Conservation (phyloP, 2,888 invertebrate species). For the Linnaemya vulpina region DNA sequence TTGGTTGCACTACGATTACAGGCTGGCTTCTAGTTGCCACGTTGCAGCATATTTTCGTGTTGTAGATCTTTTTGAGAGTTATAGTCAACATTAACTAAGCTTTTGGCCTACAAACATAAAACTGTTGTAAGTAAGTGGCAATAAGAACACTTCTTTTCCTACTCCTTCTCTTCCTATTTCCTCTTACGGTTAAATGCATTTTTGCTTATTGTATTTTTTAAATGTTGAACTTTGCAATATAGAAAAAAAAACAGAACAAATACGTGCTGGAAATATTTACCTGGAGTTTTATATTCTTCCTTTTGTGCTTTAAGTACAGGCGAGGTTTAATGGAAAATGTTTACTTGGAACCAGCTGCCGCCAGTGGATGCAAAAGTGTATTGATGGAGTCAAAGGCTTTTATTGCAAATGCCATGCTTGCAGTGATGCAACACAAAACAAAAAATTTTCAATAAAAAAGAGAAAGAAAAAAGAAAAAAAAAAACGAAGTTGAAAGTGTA, state of each 20-base stretch:
- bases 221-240: constrained; percentile 44
- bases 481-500: not conserved
- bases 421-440: constrained; percentile 2
- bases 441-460: no score
- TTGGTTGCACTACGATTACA: constrained; percentile 10
- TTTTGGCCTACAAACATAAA: constrained; percentile 57
- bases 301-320: constrained; percentile 5
- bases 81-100: constrained; percentile 48
- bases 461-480: not conserved
- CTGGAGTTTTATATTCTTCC: constrained; percentile 3
- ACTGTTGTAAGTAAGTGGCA: constrained; percentile 10
- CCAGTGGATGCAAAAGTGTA: constrained; percentile 16
- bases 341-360: constrained; percentile 33
- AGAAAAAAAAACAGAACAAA: constrained; percentile 15
- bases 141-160: constrained; percentile 15
- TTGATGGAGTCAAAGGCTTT: constrained; percentile 38
- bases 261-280: constrained; percentile 58
- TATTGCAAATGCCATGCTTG: constrained; percentile 14
- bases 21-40: constrained; percentile 29
- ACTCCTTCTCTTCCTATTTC: not conserved
- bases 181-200: constrained; percentile 20
- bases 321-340: constrained; percentile 47
- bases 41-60: not conserved
- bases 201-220: constrained; percentile 41
- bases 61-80: constrained; percentile 12